phyloP scores from a whole-genome alignment of 2,113 vertebrate genomes.

The Lepisosteus osseus region DNA sequence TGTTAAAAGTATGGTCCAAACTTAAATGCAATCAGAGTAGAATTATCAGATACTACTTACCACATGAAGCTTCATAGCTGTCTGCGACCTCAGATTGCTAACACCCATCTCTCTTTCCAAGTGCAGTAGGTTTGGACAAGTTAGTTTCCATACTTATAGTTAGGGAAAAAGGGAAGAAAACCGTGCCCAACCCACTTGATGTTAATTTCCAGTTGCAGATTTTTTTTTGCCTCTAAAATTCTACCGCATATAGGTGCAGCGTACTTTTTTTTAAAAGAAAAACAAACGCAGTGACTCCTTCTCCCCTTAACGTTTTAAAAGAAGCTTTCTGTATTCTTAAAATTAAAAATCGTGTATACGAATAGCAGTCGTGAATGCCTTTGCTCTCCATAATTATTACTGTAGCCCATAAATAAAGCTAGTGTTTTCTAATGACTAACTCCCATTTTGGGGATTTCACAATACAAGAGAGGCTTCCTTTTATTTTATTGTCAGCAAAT shows the following conservation, averaged over 20 bases:
- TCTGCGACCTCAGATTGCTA: conserved; percentile 55
- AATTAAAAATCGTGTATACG: too few relatives aligned
- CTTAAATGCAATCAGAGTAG: too few relatives aligned
- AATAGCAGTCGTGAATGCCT: too few relatives aligned
- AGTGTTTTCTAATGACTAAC: too few relatives aligned
- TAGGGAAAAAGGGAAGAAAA: conserved; percentile 26
- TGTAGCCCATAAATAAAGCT: too few relatives aligned
- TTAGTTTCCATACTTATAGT: conserved; percentile 64
- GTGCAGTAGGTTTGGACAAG: conserved; percentile 45
- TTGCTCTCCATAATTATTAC: too few relatives aligned
- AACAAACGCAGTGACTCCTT: conserved; percentile 7
- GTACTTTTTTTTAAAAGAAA: too few relatives aligned
- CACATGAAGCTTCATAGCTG: conserved; percentile 66
- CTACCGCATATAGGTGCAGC: background rate
- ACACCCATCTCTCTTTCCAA: conserved; percentile 53
- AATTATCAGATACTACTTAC: conserved; percentile 48
- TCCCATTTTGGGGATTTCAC: too few relatives aligned
- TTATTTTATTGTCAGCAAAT: too few relatives aligned
- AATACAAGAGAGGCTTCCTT: too few relatives aligned
- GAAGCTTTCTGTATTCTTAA: too few relatives aligned
- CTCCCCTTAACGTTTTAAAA: background rate
- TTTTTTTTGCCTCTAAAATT: conserved; percentile 14
- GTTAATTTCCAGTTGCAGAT: conserved; percentile 16
- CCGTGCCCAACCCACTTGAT: conserved; percentile 32
- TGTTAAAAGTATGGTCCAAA: background rate